phyloP scores from a whole-genome alignment of 2,888 invertebrate species.

The Oscheius sp. region DNA sequence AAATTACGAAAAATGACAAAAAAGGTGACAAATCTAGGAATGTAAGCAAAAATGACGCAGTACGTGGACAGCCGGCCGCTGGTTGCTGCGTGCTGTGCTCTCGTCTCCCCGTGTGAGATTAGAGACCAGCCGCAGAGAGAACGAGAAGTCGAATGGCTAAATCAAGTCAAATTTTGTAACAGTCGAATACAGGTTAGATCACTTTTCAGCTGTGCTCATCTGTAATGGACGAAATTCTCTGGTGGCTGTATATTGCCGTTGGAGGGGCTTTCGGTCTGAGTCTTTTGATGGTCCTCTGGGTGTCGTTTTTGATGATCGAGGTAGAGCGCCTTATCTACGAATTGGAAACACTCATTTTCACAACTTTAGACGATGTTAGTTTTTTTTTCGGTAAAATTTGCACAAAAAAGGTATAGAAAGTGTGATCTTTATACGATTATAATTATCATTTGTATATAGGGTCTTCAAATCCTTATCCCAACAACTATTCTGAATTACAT shows the following conservation, averaged over 20 bases:
- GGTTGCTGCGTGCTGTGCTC: neutral
- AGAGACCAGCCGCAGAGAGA: neutral
- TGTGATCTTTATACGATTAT: no score
- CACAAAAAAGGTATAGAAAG: no score
- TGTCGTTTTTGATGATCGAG: neutral
- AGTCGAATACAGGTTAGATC: no score
- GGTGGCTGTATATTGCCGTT: constrained; percentile 2
- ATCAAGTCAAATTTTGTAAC: no score
- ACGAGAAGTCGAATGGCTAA: neutral
- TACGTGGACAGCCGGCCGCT: neutral
- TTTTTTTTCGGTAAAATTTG: neutral
- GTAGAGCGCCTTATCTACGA: neutral
- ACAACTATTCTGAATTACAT: constrained; percentile 7
- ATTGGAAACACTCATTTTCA: neutral
- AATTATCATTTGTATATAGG: neutral
- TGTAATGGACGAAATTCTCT: neutral
- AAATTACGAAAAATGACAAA: neutral
- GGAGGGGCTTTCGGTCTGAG: neutral
- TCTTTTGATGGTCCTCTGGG: neutral
- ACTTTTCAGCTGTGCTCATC: no score
- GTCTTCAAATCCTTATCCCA: constrained; percentile 16
- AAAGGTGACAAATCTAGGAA: neutral
- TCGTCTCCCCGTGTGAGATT: constrained; percentile 1
- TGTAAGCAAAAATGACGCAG: constrained; percentile 12
- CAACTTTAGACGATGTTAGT: constrained; percentile 7